Evolutionary conservation across 2,888 invertebrate species (phyloP).

Genomic region (Chirona hameri): DNA sequence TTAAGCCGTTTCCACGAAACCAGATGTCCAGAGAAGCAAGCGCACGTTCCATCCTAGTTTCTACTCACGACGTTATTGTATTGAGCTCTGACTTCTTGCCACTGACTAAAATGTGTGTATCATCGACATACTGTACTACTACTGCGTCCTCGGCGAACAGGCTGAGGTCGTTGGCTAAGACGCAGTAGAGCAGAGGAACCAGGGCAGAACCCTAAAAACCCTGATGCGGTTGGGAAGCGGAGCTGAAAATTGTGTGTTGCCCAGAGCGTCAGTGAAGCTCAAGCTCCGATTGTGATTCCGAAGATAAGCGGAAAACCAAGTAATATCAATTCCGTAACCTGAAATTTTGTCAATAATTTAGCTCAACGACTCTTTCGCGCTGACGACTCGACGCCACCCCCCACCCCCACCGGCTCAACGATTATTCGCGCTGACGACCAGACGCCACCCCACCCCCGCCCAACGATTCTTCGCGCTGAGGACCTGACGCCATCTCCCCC

Average conservation of each 20-base stretch:
- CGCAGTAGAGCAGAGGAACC: not conserved
- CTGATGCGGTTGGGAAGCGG: not conserved
- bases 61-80: too few species aligned
- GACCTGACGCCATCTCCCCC: too few species aligned
- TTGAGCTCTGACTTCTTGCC: not conserved
- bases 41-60: not conserved
- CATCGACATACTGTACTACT: not conserved
- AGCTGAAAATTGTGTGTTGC: not conserved
- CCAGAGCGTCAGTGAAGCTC: not conserved
- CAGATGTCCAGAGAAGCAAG: not conserved
- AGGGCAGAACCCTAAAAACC: not conserved
- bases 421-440: too few species aligned
- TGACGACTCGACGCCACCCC: too few species aligned
- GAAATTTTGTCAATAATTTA: too few species aligned
- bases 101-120: not conserved
- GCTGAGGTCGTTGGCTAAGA: not conserved
- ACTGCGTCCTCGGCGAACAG: not conserved
- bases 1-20: not conserved
- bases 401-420: too few species aligned
- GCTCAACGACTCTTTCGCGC: too few species aligned
- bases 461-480: too few species aligned
- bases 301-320: not conserved
- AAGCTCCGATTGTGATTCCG: not conserved
- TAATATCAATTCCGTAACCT: not conserved
- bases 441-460: too few species aligned